Percentiles rank a stretch among this genome's conserved stretches.
Conservation (phyloP, 2,797 vertebrate species). For the Anguilla obscura region DNA sequence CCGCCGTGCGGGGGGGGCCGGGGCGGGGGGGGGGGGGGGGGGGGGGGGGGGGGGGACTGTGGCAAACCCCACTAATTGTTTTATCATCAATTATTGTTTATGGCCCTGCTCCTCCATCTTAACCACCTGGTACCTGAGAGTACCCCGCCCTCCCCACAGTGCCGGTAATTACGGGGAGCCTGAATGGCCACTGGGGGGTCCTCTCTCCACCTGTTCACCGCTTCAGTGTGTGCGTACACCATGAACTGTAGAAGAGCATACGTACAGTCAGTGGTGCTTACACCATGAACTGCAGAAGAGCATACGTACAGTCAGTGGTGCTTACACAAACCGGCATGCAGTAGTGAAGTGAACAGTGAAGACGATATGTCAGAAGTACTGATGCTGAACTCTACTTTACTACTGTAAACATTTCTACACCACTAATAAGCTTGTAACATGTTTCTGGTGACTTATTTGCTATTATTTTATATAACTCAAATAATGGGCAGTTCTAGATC, state of each 20-base stretch:
- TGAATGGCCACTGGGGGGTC: constrained; percentile 41
- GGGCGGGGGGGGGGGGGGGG: constrained; percentile 43
- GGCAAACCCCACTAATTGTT: constrained; percentile 80
- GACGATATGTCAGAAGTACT: too few relatives aligned
- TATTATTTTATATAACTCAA: not conserved
- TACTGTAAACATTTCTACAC: not conserved
- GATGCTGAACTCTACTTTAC: too few relatives aligned
- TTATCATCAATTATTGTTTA: constrained; percentile 59
- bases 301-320: too few relatives aligned
- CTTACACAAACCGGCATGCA: not conserved
- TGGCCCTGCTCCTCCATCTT: constrained; percentile 58
- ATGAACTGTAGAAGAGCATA: too few relatives aligned
- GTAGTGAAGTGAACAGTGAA: not conserved
- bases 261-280: too few relatives aligned
- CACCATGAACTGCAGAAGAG: too few relatives aligned
- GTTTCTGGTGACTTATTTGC: not conserved
- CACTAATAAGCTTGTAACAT: not conserved
- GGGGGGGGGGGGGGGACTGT: constrained; percentile 50
- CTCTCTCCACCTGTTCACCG: constrained; percentile 26
- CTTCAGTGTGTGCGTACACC: not conserved
- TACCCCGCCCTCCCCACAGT: constrained; percentile 58
- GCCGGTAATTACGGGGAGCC: constrained; percentile 75
- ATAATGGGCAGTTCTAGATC: not conserved
- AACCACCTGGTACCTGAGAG: constrained; percentile 74
- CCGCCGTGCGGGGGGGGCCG: too few relatives aligned